Evolutionary conservation across 2,888 invertebrate species (phyloP), one percentile per base, ranked within the genome.

Genomic region (Cerastis rubricosa): DNA sequence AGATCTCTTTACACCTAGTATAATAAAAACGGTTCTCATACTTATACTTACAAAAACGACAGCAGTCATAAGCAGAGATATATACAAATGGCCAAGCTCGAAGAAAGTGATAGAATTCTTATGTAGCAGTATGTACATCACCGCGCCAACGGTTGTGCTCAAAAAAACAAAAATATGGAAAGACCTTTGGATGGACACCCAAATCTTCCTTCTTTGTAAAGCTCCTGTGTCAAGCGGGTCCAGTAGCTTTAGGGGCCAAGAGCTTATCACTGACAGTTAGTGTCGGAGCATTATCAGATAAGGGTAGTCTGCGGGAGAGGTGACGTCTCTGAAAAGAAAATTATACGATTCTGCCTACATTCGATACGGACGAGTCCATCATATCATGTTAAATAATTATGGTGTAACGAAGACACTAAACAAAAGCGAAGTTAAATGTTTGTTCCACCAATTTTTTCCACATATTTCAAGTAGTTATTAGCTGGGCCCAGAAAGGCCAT

Each of bases 31-130:
- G 35, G 35, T 35, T 35, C 35, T 3, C 35, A 35, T 35, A 35
- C 35, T 11, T 22, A 57, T 75, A 78, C 79, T 79, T 65, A 79
- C 79, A 43, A 79, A 74, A 22, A 49, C 5, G 25, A 74, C 47
- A 14, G 0, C 0, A 9, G 9, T 22, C 74, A 78, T 74, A 14
- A 78, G 47, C 4, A 80, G 19, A 17, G 54, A 22, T 17, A 78
- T 78, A 63, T 78, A 78, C n/a, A 43, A 17, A 74, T 78, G 74
- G 12, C 78, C 78, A 40, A 78, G 74, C 5, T 80, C 74, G 17
- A 78, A 78, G 67, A 78, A 63, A 67, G 19, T 63, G 74, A 80
- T 74, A 0, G 40, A 22, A 1, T 63, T 35, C 29, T 67, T n/a
- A 19, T 78, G 80, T 2, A 74, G 0, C 1, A 49, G 0, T 3